phyloP scores from a whole-genome alignment of 2,113 vertebrate species.

The Probosciger aterrimus region DNA sequence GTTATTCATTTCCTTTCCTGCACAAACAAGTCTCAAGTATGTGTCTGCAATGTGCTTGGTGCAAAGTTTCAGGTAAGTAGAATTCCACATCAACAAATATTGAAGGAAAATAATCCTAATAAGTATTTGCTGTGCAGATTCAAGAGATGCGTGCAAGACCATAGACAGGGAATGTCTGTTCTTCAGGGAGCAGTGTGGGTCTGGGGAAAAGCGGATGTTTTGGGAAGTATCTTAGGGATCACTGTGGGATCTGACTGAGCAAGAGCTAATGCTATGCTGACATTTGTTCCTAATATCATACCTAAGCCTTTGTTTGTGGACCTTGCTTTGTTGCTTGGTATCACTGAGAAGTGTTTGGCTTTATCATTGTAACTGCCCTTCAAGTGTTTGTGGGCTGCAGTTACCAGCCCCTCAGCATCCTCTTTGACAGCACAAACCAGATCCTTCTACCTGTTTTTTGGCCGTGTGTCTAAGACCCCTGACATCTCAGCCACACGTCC shows the following conservation, averaged over 20 bases:
- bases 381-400: not conserved
- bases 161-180: accelerated
- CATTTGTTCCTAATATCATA: not conserved
- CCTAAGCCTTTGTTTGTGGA: not conserved
- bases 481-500: not conserved
- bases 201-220: not conserved
- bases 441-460: not conserved
- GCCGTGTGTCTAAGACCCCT: not conserved
- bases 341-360: not conserved
- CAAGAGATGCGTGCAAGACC: not conserved
- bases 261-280: not conserved
- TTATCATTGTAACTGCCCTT: accelerated
- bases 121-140: not conserved
- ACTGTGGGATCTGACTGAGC: not conserved
- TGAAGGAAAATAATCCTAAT: not conserved
- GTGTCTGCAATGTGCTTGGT: not conserved
- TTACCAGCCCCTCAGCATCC: not conserved
- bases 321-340: not conserved
- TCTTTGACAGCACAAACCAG: not conserved
- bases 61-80: not conserved
- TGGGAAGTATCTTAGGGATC: not conserved
- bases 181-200: not conserved
- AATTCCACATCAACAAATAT: not conserved
- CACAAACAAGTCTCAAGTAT: not conserved
- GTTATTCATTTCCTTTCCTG: not conserved